These are phyloP conservation scores for Strigamia crassipes DNA, from an alignment of 2,888 invertebrate genomes.

Conservation along the genomic window DNA sequence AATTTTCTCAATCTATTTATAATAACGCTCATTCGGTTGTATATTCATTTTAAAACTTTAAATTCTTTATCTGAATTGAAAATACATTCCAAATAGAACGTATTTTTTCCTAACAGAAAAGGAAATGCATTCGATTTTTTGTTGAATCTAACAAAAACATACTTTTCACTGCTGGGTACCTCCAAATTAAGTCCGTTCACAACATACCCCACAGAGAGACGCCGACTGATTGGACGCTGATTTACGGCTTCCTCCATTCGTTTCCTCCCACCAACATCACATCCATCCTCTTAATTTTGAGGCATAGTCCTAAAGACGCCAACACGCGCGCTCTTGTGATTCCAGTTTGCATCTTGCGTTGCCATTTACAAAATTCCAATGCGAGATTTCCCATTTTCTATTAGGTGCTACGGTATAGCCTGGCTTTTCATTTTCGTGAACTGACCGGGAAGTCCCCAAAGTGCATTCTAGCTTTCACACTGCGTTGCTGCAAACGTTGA, in stretches of 20 bases:
- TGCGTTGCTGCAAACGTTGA: slow-evolving; percentile 10
- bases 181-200: slow-evolving; percentile 34
- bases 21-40: not conserved
- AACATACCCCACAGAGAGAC: slow-evolving; percentile 22
- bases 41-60: not conserved
- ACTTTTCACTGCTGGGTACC: slow-evolving; percentile 22
- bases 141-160: slow-evolving; percentile 6
- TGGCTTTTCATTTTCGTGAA: slow-evolving; percentile 17
- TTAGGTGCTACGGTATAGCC: too few relatives aligned
- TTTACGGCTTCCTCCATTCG: slow-evolving; percentile 18
- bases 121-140: not conserved
- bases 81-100: not conserved
- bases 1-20: slow-evolving; percentile 18
- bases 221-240: slow-evolving; percentile 26
- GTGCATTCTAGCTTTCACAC: not conserved
- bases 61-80: not conserved
- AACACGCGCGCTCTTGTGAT: not conserved
- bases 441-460: slow-evolving; percentile 11
- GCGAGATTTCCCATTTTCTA: not conserved
- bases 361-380: not conserved
- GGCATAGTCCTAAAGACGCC: not conserved
- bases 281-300: slow-evolving; percentile 3
- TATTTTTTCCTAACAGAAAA: not conserved
- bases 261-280: slow-evolving; percentile 7
- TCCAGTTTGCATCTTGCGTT: too few relatives aligned